Percentiles rank a stretch among this genome's conserved stretches.
These are phyloP conservation scores for Herpetotheres cachinnans DNA, from an alignment of 2,113 vertebrate species.

Conservation along the genomic window DNA sequence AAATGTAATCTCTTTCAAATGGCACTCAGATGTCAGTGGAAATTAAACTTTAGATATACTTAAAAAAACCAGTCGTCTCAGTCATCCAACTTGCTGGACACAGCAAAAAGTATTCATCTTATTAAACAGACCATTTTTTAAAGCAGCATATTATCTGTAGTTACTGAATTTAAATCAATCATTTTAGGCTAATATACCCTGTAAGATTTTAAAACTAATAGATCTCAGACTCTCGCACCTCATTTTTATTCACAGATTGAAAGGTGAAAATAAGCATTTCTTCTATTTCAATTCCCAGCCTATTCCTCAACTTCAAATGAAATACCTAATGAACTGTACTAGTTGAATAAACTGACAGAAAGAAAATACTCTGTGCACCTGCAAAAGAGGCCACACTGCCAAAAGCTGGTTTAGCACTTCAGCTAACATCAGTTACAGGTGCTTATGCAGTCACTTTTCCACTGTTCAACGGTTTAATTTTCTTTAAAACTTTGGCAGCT, in stretches of 20 bases:
- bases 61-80: neutral
- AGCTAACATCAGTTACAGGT: slow-evolving; percentile 37
- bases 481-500: slow-evolving; percentile 39
- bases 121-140: neutral
- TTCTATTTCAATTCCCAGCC: slow-evolving; percentile 50
- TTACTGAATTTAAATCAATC: slow-evolving; percentile 49
- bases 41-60: neutral
- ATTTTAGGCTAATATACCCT: slow-evolving; percentile 47
- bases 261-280: slow-evolving; percentile 49
- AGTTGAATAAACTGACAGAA: slow-evolving; percentile 52
- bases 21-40: neutral
- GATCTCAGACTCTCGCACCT: neutral
- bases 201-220: slow-evolving; percentile 47
- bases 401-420: slow-evolving; percentile 48
- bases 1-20: neutral
- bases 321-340: slow-evolving; percentile 40
- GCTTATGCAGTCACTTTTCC: slow-evolving; percentile 36
- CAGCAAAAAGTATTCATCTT: neutral
- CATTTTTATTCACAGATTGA: slow-evolving; percentile 55
- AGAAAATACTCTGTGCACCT: slow-evolving; percentile 49
- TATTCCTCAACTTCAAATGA: slow-evolving; percentile 56
- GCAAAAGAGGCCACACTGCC: neutral
- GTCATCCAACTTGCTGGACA: neutral
- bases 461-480: neutral
- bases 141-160: slow-evolving; percentile 3